Percentiles rank a stretch among this genome's conserved stretches.
phyloP scores from a whole-genome alignment of 2,888 invertebrate species.

The Gastracanthus pulcherrimus region DNA sequence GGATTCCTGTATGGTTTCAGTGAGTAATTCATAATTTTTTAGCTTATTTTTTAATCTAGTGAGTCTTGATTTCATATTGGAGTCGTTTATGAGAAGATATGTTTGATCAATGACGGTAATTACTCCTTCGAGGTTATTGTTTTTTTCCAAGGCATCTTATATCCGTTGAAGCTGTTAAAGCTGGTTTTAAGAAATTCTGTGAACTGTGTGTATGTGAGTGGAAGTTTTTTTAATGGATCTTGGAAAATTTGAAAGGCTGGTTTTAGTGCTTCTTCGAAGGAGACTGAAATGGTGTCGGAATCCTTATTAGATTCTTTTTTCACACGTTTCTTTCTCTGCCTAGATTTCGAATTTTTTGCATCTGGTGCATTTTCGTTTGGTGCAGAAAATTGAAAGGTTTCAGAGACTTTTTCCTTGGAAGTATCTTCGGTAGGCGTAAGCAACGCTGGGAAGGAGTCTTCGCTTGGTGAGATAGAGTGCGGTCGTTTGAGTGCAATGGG shows the following conservation, averaged over 20 bases:
- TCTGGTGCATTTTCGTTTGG: not conserved
- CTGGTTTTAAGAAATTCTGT: not conserved
- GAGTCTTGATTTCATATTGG: too few species aligned
- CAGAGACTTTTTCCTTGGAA: too few species aligned
- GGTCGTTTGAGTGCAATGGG: too few species aligned
- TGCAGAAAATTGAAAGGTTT: too few species aligned
- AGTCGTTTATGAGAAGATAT: not conserved
- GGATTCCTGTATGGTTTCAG: not conserved
- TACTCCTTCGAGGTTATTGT: not conserved
- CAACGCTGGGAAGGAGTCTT: not conserved
- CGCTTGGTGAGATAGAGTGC: too few species aligned
- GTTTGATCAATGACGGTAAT: not conserved
- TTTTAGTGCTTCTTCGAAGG: not conserved
- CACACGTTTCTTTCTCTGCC: not conserved
- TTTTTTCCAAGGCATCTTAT: not conserved
- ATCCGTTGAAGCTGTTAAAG: not conserved
- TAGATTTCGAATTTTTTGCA: not conserved
- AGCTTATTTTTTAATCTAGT: not conserved
- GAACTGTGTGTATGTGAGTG: not conserved
- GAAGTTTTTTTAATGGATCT: not conserved
- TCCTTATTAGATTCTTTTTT: not conserved
- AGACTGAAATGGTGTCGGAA: not conserved
- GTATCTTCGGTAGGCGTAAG: too few species aligned
- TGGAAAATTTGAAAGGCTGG: not conserved
- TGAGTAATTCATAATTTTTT: not conserved